Conservation (phyloP, 2,797 vertebrate species). For the Enteromius afrohamiltoni region DNA sequence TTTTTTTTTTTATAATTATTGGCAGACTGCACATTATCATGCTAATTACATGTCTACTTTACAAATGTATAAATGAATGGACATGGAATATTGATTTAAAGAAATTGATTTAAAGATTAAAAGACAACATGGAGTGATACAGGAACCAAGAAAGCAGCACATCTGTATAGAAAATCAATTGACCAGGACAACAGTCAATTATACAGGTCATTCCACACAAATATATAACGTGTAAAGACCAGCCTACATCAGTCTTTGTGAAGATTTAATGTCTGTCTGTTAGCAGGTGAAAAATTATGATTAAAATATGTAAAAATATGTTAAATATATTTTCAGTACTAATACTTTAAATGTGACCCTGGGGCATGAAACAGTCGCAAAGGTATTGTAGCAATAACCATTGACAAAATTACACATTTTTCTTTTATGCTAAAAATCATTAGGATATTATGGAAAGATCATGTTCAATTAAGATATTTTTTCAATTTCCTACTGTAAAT, state of each 20-base stretch:
- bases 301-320: too few species aligned
- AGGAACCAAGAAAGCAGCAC: background rate
- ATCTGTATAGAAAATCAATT: background rate
- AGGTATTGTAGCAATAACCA: too few species aligned
- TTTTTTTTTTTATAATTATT: background rate
- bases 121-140: background rate
- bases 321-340: background rate
- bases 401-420: too few species aligned
- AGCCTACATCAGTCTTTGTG: background rate
- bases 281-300: background rate
- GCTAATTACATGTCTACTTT: constrained; percentile 1
- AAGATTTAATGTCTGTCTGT: background rate
- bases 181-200: background rate
- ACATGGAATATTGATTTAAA: background rate
- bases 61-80: background rate
- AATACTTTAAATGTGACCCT: too few species aligned
- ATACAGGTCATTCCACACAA: background rate
- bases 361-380: too few species aligned
- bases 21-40: background rate
- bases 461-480: too few species aligned
- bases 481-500: too few species aligned
- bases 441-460: too few species aligned
- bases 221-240: background rate
- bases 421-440: too few species aligned
- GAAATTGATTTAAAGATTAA: background rate